phyloP scores from a whole-genome alignment of 2,888 invertebrate genomes.

The Leptinotarsa juncta region DNA sequence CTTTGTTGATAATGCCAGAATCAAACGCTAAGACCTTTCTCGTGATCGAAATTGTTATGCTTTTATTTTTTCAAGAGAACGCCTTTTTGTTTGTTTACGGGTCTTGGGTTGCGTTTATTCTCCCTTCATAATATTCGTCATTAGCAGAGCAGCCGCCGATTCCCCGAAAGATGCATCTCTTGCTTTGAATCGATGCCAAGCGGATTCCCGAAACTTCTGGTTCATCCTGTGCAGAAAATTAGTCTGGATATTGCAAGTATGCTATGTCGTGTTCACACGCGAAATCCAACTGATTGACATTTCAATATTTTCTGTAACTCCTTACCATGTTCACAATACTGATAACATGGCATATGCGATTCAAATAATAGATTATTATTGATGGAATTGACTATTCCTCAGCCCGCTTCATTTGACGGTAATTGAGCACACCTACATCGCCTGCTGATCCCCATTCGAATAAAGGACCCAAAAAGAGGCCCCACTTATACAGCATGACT shows the following conservation, averaged over 20 bases:
- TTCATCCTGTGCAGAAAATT: not conserved
- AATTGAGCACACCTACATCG: not conserved
- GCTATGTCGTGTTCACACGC: not conserved
- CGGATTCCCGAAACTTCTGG: not conserved
- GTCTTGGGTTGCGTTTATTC: not conserved
- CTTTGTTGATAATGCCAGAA: not conserved
- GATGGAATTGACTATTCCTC: constrained; percentile 10
- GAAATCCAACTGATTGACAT: not conserved
- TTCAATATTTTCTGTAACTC: not conserved
- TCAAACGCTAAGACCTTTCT: not conserved
- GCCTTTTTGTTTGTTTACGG: not conserved
- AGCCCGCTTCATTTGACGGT: not conserved
- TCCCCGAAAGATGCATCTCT: not conserved
- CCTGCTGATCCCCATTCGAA: not conserved
- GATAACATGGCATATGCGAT: constrained; percentile 22
- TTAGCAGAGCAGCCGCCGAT: not conserved
- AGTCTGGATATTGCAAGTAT: not conserved
- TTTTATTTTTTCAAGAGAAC: not conserved
- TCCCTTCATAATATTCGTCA: not conserved
- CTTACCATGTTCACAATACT: not conserved
- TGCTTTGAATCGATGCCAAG: not conserved
- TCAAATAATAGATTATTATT: constrained; percentile 32
- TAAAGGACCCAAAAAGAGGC: not conserved
- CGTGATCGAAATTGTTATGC: not conserved
- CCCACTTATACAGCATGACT: not conserved